Evolutionary conservation across 2,797 vertebrate genomes (phyloP), one percentile per base, ranked within the genome.

Genomic region (Sebastes nivosus): DNA sequence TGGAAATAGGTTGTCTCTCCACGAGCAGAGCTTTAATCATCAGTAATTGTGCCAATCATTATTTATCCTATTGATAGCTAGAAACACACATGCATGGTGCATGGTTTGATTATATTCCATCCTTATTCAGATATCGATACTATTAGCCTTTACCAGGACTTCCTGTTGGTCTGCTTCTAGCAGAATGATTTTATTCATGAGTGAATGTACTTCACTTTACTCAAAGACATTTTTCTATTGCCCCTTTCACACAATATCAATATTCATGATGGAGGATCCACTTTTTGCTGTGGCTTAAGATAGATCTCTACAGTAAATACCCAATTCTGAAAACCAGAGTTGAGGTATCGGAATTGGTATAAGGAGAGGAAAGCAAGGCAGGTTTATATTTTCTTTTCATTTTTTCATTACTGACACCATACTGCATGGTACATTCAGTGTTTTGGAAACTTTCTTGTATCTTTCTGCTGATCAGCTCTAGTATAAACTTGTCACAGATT

Each of bases 131-230:
- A 74, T 80, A 14, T 76, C 69, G 79, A 88, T 69, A 54, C 82
- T 58, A 80, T 86, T 88, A 88, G 86, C 80, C 87, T 85, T 79
- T 78, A 87, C 76, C 78, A 85, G 81, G 69, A 79, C 30, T 27
- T 71, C 75, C 79, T 71, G 72, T 92, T 88, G 77, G 84, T 84
- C 46, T 61, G 50, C 57, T 50, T 34, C 8, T 18, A 54, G 20
- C 8, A 5, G 9, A 42, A 61, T 30, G 3, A 14, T 24, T 75
- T 83, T 89, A 88, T 86, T 90, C 85, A 85, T 72, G 16, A 42
- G 29, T 36, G 24, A 52, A 36, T 58, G 7, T 29, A 5, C 10
- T 72, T 55, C 22, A 8, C 16, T 42, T 25, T 63, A 1, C 54
- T 52, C 4, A 50, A 6, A n/a, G 5, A 5, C 2, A n/a, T 68